A percentile compares a stretch with the other conserved stretches of the same genome.
phyloP scores from a whole-genome alignment of 2,113 vertebrate species.

The Pluvianellus socialis region DNA sequence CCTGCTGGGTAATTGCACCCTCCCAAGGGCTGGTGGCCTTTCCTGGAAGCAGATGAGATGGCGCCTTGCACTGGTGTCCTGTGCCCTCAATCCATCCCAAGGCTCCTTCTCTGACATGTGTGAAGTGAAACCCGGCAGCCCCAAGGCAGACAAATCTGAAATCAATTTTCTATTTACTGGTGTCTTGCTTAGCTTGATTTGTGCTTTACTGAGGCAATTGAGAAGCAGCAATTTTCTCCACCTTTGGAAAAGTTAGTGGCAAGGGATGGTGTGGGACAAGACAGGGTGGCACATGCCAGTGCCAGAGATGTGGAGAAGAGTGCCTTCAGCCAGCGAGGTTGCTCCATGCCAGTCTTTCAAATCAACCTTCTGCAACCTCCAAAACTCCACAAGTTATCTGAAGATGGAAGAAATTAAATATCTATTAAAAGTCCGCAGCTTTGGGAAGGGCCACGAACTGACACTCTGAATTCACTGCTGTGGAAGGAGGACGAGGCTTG shows the following conservation, averaged over 20 bases:
- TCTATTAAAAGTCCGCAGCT: too few species aligned
- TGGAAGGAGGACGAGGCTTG: not conserved
- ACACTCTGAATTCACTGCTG: too few species aligned
- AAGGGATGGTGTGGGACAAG: not conserved
- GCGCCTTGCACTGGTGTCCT: not conserved
- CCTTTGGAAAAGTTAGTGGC: not conserved
- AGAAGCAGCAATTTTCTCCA: not conserved
- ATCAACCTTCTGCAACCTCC: not conserved
- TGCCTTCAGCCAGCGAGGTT: fast-evolving
- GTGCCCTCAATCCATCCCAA: not conserved
- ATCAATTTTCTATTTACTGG: not conserved
- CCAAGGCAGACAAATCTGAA: not conserved
- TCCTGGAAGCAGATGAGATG: not conserved
- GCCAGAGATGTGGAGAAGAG: not conserved
- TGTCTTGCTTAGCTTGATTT: not conserved
- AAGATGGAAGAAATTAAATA: not conserved
- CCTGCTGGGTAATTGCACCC: not conserved
- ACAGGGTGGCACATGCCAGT: fast-evolving
- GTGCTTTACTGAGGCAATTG: not conserved
- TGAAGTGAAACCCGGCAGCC: not conserved
- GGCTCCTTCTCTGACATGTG: not conserved
- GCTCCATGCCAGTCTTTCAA: not conserved
- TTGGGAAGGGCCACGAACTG: not conserved
- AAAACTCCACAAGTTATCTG: not conserved
- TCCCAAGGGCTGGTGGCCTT: not conserved